phyloP scores from a whole-genome alignment of 2,113 vertebrate species.

The Cyrtonyx montezumae region DNA sequence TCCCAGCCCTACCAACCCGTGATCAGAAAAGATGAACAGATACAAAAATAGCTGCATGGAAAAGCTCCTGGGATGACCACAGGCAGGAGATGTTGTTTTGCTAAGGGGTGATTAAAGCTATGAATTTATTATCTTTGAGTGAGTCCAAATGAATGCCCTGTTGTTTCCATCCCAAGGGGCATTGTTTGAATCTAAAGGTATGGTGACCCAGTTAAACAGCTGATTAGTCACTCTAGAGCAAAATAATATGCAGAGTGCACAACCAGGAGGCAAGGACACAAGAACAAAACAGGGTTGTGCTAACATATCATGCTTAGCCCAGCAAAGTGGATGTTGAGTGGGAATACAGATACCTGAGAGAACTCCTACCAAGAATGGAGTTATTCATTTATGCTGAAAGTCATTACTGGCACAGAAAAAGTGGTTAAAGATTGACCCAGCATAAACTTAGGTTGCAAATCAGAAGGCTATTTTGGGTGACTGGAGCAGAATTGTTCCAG shows the following conservation, averaged over 20 bases:
- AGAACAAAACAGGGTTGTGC: background rate
- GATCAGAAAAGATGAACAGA: background rate
- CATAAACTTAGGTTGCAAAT: background rate
- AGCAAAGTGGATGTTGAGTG: rapidly evolving
- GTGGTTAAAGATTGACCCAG: slow-evolving; percentile 57
- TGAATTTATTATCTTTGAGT: slow-evolving; percentile 9
- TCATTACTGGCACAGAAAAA: background rate
- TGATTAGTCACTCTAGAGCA: background rate
- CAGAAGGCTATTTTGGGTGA: background rate
- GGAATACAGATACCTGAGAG: background rate
- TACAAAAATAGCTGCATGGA: background rate
- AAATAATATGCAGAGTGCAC: background rate
- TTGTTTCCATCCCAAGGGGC: slow-evolving; percentile 36
- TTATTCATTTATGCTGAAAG: slow-evolving; percentile 45
- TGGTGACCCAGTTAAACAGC: background rate
- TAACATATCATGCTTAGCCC: background rate
- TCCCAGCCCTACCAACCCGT: background rate
- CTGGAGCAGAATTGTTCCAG: background rate
- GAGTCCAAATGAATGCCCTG: background rate
- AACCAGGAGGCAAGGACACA: background rate
- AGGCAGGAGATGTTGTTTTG: background rate
- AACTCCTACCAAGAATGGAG: slow-evolving; percentile 2
- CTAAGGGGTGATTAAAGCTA: slow-evolving; percentile 17
- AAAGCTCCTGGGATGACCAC: background rate
- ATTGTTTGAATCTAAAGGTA: background rate